Conservation (phyloP, 37 sponge, comb jelly and placozoan species). For the Ianthella basta region DNA sequence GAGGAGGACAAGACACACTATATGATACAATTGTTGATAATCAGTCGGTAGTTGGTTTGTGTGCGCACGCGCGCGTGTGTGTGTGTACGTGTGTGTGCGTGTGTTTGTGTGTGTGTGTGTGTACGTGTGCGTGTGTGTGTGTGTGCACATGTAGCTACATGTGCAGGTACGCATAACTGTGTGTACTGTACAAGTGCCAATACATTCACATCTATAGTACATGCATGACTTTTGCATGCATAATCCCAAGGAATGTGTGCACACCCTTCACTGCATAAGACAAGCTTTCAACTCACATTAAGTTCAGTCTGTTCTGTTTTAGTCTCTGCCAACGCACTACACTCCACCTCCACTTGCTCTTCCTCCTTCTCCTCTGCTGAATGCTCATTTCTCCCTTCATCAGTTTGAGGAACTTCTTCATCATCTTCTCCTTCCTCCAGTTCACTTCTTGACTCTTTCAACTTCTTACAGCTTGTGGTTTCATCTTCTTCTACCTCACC, state of each 20-base stretch:
- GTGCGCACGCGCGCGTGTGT: too few species aligned
- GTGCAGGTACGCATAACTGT: neutral
- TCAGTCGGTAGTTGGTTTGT: neutral
- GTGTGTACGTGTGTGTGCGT: too few species aligned
- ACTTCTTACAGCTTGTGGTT: neutral
- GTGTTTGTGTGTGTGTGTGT: neutral
- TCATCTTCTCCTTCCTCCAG: too few species aligned
- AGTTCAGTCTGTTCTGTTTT: neutral
- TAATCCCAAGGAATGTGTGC: too few species aligned
- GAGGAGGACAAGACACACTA: neutral
- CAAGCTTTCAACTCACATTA: too few species aligned
- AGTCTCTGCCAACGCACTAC: neutral
- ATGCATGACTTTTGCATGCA: too few species aligned
- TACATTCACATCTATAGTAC: neutral
- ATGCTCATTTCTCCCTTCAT: neutral
- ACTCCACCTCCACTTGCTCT: neutral
- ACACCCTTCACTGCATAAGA: too few species aligned
- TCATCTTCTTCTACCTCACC: neutral
- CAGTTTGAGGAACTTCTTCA: too few species aligned
- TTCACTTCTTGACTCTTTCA: too few species aligned
- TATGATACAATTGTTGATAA: neutral
- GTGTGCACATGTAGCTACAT: neutral
- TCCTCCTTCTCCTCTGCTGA: neutral
- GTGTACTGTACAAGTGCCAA: neutral
- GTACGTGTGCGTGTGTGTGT: neutral